Base-by-base conservation (phyloP, 2,113 vertebrate species). In the Mellivora capensis region DNA sequence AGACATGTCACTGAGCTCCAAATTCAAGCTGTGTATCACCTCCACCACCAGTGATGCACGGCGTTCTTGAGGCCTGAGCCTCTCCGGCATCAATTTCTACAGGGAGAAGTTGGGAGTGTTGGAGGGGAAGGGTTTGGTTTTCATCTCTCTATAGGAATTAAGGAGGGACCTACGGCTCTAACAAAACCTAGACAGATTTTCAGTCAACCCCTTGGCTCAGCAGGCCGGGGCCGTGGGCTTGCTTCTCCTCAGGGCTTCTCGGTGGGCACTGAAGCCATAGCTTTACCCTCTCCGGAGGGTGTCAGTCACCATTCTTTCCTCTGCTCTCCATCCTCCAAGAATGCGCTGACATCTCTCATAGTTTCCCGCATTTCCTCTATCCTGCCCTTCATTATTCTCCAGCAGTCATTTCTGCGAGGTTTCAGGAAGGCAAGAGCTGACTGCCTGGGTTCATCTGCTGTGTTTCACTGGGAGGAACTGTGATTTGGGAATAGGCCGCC, bases 11-110 rank as follows among this genome's bases (percentile, higher is more conserved):
- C 21, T 39, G 23, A 80, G 61, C 49, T 21, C 67, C 42, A 37
- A 39, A 34, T 7, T 83, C 37, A n/a, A 13, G 37, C 57, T 37
- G 7, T 71, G 11, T 34, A 27, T 31, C 34, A 23, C 23, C 54
- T 61, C 31, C 9, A 47, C 13, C 21, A 12, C 31, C 54, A 61
- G 7, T 0, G 0, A 15, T 31, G 2, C 8, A 1, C 0, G 1
- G 23, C 8, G 31, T 69, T 18, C 20, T 52, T 8, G 7, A 61
- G 18, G 31, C 6, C 49, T 52, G 27, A 93, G 15, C 25, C 42
- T 54, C 29, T 52, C 47, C 57, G 69, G 74, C 34, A 17, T 80
- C 74, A 34, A 3, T 61, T 89, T 79, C 37, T 76, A 87, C 57
- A 90, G 25, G 79, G 27, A 83, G 4, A 49, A 59, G 12, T 6